Conservation (phyloP, 2,888 invertebrate genomes). For the Tenodera sinensis region DNA sequence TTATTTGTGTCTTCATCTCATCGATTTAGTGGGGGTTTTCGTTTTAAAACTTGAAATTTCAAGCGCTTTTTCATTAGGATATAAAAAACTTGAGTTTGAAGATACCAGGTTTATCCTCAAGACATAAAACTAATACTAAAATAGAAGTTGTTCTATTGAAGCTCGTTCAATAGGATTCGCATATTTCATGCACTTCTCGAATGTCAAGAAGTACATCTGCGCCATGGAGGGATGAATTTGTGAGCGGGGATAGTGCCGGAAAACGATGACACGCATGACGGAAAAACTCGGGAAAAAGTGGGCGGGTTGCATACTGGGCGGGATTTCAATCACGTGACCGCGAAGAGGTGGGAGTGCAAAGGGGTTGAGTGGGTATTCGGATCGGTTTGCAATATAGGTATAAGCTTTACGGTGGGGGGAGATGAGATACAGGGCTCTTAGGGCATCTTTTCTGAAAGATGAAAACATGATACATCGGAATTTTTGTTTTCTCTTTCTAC, state of each 20-base stretch:
- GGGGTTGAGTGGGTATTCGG: background rate
- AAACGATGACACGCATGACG: background rate
- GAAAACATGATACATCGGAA: background rate
- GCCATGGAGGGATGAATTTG: background rate
- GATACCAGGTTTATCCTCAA: too few species aligned
- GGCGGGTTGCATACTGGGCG: background rate
- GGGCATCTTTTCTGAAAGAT: background rate
- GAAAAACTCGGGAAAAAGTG: background rate
- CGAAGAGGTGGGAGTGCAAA: background rate
- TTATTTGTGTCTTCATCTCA: too few species aligned
- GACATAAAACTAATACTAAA: too few species aligned
- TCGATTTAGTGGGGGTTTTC: too few species aligned
- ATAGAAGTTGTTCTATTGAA: too few species aligned
- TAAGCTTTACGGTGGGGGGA: background rate
- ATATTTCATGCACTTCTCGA: background rate
- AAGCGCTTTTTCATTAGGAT: too few species aligned
- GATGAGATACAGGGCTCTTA: background rate
- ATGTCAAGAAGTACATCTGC: background rate
- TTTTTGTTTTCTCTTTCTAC: background rate
- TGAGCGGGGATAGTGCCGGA: background rate
- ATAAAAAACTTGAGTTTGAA: too few species aligned
- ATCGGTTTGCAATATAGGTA: background rate
- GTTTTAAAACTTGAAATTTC: too few species aligned
- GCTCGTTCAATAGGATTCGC: background rate
- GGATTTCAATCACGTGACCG: background rate